Percentiles rank a stretch among this genome's conserved stretches.
phyloP scores from a whole-genome alignment of 2,888 invertebrate genomes.

The Morpho achilles region DNA sequence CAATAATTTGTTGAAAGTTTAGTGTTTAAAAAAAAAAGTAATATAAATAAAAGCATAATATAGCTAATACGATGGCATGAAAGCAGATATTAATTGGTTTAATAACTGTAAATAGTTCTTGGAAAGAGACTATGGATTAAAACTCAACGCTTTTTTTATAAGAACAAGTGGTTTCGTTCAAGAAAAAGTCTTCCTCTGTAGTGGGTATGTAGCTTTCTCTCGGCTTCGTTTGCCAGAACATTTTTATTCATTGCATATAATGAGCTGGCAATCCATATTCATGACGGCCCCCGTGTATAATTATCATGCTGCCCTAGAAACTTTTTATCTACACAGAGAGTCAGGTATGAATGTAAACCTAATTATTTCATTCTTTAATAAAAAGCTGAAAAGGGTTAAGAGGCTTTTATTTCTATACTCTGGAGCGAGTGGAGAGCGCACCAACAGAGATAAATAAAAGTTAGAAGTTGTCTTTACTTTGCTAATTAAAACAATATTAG shows the following conservation, averaged over 20 bases:
- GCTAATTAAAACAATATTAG: slow-evolving; percentile 3
- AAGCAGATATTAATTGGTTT: no score
- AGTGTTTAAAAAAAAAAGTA: no score
- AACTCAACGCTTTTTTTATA: no score
- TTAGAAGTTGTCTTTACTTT: neutral
- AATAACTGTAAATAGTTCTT: no score
- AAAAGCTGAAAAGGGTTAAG: slow-evolving; percentile 26
- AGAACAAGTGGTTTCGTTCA: neutral
- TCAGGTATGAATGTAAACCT: slow-evolving; percentile 34
- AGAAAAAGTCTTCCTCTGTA: slow-evolving; percentile 4
- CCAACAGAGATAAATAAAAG: slow-evolving; percentile 7
- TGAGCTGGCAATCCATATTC: slow-evolving; percentile 24
- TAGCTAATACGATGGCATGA: no score
- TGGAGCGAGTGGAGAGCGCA: slow-evolving; percentile 2
- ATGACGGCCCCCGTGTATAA: slow-evolving; percentile 25
- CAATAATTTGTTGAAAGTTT: no score
- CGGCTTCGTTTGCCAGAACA: slow-evolving; percentile 13
- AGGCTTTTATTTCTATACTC: slow-evolving; percentile 26
- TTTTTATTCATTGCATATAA: slow-evolving; percentile 26
- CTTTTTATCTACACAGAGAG: slow-evolving; percentile 25
- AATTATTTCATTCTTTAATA: slow-evolving; percentile 34
- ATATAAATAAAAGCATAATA: no score
- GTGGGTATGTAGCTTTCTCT: neutral
- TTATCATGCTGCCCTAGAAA: slow-evolving; percentile 26
- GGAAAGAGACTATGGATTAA: no score